These are phyloP conservation scores for Tinea trinotella DNA, from an alignment of 2,888 invertebrate genomes.

Conservation along the genomic window DNA sequence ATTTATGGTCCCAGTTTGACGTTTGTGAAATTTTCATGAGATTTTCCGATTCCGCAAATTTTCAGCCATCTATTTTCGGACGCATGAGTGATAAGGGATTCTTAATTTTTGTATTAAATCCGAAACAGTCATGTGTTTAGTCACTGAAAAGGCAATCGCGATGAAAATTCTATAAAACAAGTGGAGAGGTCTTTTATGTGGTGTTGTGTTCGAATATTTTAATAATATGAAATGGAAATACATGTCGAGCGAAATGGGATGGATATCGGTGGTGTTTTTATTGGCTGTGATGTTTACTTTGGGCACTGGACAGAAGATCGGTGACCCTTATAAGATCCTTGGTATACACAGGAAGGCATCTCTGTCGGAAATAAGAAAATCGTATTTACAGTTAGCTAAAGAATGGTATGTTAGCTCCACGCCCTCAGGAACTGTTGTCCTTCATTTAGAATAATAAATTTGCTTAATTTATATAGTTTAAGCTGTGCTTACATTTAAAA, in stretches of 20 bases:
- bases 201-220: slow-evolving; percentile 25
- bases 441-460: too few relatives aligned
- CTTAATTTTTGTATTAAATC: slow-evolving; percentile 37
- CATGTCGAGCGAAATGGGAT: slow-evolving; percentile 37
- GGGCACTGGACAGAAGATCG: slow-evolving; percentile 59
- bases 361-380: slow-evolving; percentile 87
- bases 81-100: slow-evolving; percentile 58
- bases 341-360: slow-evolving; percentile 83
- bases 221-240: slow-evolving; percentile 64
- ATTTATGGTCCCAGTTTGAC: slow-evolving; percentile 31
- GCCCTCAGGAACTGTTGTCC: neutral
- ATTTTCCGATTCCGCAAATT: slow-evolving; percentile 49
- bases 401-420: slow-evolving; percentile 78
- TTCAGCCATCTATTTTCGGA: slow-evolving; percentile 60
- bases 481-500: too few relatives aligned
- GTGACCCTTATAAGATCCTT: slow-evolving; percentile 88
- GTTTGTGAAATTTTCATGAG: slow-evolving; percentile 41
- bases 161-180: slow-evolving; percentile 39
- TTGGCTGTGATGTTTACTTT: slow-evolving; percentile 26
- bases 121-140: slow-evolving; percentile 37
- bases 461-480: too few relatives aligned
- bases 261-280: slow-evolving; percentile 42
- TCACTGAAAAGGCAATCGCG: slow-evolving; percentile 31
- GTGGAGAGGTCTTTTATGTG: neutral
- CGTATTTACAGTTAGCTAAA: slow-evolving; percentile 91